Conservation (phyloP, 2,113 vertebrate genomes). For the Macaca fascicularis region T2T-MFA8v1.1 NC_088378.1:23829001-23829500, state of each 20-base stretch:
- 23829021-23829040: conserved; percentile 43
- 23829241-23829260: not conserved
- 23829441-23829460: not conserved
- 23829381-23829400: not conserved
- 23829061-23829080: not conserved
- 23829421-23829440: not conserved
- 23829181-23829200: not conserved
- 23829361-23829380: not conserved
- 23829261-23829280: not conserved
- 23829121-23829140: conserved; percentile 15
- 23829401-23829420: not conserved
- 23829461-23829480: not conserved
- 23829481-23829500: not conserved
- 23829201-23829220: not conserved
- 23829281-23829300: not conserved
- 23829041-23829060: not conserved
- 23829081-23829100: not conserved
- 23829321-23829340: conserved; percentile 6
- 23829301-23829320: not conserved
- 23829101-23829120: not conserved
- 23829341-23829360: not conserved
- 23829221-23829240: not conserved
- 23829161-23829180: not conserved
- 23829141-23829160: not conserved
- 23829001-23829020: not conserved